Evolutionary conservation across 2,888 invertebrate genomes (phyloP), one percentile per base, ranked within the genome.

Genomic region (Drosophila ustulata): DNA sequence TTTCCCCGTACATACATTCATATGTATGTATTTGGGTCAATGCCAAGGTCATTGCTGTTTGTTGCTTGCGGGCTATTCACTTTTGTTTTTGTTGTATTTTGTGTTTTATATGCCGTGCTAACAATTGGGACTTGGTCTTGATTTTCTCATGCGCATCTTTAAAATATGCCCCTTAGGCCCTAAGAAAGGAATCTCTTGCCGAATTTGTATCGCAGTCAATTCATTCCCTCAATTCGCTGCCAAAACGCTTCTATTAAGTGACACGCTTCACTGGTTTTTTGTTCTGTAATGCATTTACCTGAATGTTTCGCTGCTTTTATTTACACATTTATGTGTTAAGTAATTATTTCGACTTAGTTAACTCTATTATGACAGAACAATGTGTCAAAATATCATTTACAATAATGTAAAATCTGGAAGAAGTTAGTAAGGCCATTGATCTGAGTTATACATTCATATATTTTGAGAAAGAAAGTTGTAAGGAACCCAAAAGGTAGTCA

Each of bases 31-130:
- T 80, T 78, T 80, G 70, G 79, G 73, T 76, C 79, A 78, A 78
- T 78, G 78, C 79, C 78, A 78, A 79, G 75, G 79, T 79, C 76
- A 74, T 62, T 72, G 52, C 64, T 73, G 49, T 57, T 75, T 75
- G 56, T 59, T 75, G 72, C 65, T 78, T 71, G 61, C 55, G 51
- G 65, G 58, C 71, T 59, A 49, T 71, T 67, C 62, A 63, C 43
- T 61, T 32, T 34, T 13, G 32, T 52, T 49, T n/a, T 46, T 26
- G n/a, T 58, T 58, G n/a, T 53, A 37, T 63, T 25, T 13, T 7
- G 37, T 46, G 43, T 47, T 58, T 61, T 58, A 64, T 77, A 55
- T 75, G 34, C 53, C 41, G 50, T 47, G 55, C 58, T 65, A 65
- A 74, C 32, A 68, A 63, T 61, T 51, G 58, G 51, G 37, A 55